A percentile compares a stretch with the other conserved stretches of the same genome.
Evolutionary conservation across 2,797 vertebrate genomes (phyloP).

Genomic region (Sciurus vulgaris): DNA sequence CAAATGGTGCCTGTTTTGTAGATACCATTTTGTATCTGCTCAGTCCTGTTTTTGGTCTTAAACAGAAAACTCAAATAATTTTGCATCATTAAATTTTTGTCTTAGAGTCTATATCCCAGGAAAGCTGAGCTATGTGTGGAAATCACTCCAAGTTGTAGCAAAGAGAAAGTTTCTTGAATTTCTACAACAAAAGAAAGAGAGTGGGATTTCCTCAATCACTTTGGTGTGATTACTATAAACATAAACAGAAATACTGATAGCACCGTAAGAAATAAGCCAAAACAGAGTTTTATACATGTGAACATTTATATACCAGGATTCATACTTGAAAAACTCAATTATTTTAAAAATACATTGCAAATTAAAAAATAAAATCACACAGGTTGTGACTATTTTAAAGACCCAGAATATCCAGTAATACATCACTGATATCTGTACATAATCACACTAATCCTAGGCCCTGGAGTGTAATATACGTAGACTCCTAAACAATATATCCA

Average conservation of each 20-base stretch:
- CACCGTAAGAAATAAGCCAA: slow-evolving; percentile 3
- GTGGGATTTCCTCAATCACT: slow-evolving; percentile 17
- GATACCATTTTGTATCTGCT: not conserved
- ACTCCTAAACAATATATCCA: not conserved
- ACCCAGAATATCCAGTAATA: not conserved
- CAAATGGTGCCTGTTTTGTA: not conserved
- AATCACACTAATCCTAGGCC: not conserved
- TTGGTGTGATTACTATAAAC: not conserved
- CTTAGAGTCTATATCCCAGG: not conserved
- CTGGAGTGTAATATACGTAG: not conserved
- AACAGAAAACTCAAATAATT: not conserved
- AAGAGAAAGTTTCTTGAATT: not conserved
- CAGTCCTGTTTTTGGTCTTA: not conserved
- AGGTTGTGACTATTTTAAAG: not conserved
- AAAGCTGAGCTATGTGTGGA: not conserved
- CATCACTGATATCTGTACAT: not conserved
- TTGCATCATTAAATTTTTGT: not conserved
- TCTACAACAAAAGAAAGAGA: not conserved
- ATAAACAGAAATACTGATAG: slow-evolving; percentile 42
- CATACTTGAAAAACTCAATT: slow-evolving; percentile 7
- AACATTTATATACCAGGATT: not conserved
- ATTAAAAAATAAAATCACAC: not conserved
- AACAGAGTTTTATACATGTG: not conserved
- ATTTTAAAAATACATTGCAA: slow-evolving; percentile 11
- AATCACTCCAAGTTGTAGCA: not conserved